These are phyloP conservation scores for Philonicus albiceps DNA, from an alignment of 2,888 invertebrate genomes.

Conservation along the genomic window DNA sequence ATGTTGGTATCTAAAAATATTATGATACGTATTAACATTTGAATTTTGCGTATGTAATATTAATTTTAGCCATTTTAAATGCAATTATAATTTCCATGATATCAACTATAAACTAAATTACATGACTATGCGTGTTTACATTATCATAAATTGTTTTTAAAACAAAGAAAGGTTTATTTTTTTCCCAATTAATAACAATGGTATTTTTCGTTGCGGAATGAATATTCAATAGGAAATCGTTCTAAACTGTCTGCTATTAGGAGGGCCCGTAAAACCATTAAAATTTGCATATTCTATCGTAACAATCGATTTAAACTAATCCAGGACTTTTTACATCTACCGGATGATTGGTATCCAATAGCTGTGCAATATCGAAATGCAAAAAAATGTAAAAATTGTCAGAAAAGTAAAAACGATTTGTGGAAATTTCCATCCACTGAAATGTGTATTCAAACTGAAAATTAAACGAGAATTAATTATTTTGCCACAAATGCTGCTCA, in stretches of 20 bases:
- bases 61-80: neutral
- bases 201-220: neutral
- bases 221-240: neutral
- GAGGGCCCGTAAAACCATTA: neutral
- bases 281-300: neutral
- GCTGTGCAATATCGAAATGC: neutral
- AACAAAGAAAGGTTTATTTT: neutral
- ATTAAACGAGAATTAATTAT: neutral
- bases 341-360: neutral
- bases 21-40: too few relatives aligned
- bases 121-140: neutral
- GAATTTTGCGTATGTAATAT: neutral
- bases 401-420: neutral
- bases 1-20: too few relatives aligned
- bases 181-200: neutral
- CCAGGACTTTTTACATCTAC: neutral
- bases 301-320: neutral
- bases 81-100: neutral
- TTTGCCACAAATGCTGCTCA: neutral
- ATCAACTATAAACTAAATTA: neutral
- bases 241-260: neutral
- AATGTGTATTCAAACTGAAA: neutral
- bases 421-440: neutral
- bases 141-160: neutral
- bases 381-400: neutral